These are phyloP conservation scores for Halcyon senegalensis DNA, from an alignment of 2,113 vertebrate genomes.

Conservation along the genomic window DNA sequence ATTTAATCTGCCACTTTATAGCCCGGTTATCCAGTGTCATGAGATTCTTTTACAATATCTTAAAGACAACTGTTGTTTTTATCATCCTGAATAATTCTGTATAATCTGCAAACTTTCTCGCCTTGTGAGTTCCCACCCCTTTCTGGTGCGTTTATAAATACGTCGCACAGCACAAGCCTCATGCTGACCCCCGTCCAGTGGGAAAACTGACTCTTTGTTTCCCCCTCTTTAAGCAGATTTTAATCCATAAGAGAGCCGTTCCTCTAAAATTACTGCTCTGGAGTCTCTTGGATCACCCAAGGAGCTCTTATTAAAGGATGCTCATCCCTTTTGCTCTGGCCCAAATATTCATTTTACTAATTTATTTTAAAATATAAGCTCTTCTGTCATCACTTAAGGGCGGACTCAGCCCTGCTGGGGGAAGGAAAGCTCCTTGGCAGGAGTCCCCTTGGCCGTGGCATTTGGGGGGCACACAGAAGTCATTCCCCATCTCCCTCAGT, in stretches of 20 bases:
- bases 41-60: slow-evolving; percentile 52
- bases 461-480: not conserved
- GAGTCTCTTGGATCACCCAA: slow-evolving; percentile 51
- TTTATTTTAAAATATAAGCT: not conserved
- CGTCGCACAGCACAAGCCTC: not conserved
- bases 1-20: slow-evolving; percentile 64
- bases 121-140: not conserved
- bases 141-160: not conserved
- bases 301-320: slow-evolving; percentile 27
- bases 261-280: slow-evolving; percentile 38
- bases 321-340: not conserved
- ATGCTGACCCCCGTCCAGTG: not conserved
- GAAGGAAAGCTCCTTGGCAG: not conserved
- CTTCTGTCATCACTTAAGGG: not conserved
- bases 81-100: slow-evolving; percentile 32
- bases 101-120: slow-evolving; percentile 40
- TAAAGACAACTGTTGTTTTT: slow-evolving; percentile 58
- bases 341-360: not conserved
- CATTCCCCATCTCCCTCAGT: not conserved
- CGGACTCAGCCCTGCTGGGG: not conserved
- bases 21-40: slow-evolving; percentile 42
- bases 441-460: not conserved
- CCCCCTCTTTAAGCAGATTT: slow-evolving; percentile 43
- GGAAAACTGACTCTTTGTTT: slow-evolving; percentile 60
- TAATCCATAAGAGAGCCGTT: slow-evolving; percentile 34